Evolutionary conservation across 2,797 vertebrate genomes (phyloP).

Genomic region (Pygocentrus nattereri): DNA sequence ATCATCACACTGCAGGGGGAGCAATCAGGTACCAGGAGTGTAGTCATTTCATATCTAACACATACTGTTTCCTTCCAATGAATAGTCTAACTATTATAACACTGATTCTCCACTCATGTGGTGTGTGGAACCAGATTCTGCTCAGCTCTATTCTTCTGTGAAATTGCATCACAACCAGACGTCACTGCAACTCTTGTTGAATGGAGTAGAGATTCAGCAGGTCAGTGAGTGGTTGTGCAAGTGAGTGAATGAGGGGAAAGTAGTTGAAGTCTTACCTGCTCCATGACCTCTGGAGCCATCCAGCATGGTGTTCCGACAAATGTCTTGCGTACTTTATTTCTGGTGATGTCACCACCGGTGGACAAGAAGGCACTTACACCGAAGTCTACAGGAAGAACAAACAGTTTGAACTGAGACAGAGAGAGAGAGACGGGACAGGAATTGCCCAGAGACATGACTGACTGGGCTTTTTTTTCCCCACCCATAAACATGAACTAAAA

Average conservation of each 20-base stretch:
- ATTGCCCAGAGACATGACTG: too few species aligned
- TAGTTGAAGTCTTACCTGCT: constrained; percentile 81
- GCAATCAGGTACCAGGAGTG: not conserved
- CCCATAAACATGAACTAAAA: too few species aligned
- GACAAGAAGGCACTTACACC: constrained; percentile 97
- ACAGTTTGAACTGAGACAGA: too few species aligned
- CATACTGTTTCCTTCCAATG: not conserved
- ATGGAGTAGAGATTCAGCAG: not conserved
- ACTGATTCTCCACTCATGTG: not conserved
- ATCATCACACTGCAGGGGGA: not conserved
- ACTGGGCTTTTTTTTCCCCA: too few species aligned
- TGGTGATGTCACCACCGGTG: constrained; percentile 95
- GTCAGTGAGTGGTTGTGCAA: not conserved
- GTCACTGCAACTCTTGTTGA: not conserved
- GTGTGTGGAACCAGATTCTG: not conserved
- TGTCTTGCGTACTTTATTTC: constrained; percentile 97
- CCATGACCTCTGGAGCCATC: constrained; percentile 99
- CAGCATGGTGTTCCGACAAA: constrained; percentile 98
- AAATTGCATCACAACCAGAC: not conserved
- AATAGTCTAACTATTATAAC: not conserved
- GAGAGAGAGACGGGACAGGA: too few species aligned
- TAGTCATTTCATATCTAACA: not conserved
- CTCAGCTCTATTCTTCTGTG: not conserved
- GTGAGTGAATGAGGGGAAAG: too few species aligned
- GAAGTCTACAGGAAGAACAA: constrained; percentile 80